Evolutionary conservation across 2,113 vertebrate species (phyloP).

Genomic region (Paralichthys olivaceus): DNA sequence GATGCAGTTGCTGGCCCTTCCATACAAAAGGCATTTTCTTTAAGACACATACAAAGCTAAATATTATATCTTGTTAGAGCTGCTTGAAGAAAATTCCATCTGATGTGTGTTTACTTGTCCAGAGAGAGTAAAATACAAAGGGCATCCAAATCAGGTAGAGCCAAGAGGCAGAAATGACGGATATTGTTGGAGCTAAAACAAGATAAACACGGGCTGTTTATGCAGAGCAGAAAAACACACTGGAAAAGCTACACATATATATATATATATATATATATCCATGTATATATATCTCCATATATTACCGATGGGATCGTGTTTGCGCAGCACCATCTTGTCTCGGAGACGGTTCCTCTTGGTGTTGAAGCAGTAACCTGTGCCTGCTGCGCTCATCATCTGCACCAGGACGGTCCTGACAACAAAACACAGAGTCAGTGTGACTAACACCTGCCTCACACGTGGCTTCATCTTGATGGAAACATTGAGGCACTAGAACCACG

Average conservation of each 20-base stretch:
- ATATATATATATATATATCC: too few species aligned
- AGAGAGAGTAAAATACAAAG: background rate
- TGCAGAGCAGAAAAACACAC: too few species aligned
- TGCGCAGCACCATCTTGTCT: constrained; percentile 91
- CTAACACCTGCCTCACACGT: background rate
- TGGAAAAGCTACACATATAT: too few species aligned
- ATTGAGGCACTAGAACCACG: background rate
- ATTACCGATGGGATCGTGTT: constrained; percentile 94
- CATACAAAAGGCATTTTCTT: too few species aligned
- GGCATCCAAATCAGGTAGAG: background rate
- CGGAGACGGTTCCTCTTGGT: constrained; percentile 86
- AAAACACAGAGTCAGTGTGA: background rate
- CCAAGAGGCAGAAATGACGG: background rate
- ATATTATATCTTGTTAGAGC: too few species aligned
- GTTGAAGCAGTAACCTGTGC: constrained; percentile 91
- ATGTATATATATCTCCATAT: too few species aligned
- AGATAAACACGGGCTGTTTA: too few species aligned
- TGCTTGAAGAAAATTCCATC: too few species aligned
- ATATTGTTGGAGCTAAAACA: background rate
- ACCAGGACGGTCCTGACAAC: constrained; percentile 88
- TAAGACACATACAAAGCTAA: too few species aligned
- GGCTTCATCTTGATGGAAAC: background rate
- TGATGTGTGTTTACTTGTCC: background rate
- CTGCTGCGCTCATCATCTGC: constrained; percentile 93
- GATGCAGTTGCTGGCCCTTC: too few species aligned